Evolutionary conservation across 2,888 invertebrate species (phyloP).

Genomic region (Caenorhabditis zanzibari): DNA sequence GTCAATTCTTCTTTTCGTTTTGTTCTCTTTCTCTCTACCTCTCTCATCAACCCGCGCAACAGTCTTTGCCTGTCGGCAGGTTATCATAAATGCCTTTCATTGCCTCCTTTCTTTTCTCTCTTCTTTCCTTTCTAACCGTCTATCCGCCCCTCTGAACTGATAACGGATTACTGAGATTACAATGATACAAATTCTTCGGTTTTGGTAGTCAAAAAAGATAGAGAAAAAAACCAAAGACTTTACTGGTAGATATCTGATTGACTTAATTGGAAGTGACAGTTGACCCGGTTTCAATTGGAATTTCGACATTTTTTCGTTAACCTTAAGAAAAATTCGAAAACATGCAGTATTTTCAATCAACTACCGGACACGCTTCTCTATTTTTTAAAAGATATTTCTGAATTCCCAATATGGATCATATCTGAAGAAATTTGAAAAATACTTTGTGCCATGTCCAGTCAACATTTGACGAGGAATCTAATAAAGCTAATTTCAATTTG

Average conservation of each 20-base stretch:
- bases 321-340: too few relatives aligned
- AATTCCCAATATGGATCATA: too few relatives aligned
- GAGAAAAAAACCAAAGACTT: not conserved
- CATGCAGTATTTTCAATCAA: too few relatives aligned
- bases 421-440: too few relatives aligned
- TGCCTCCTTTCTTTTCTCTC: conserved; percentile 9
- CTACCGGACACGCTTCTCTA: too few relatives aligned
- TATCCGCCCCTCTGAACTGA: conserved; percentile 5
- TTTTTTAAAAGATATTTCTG: too few relatives aligned
- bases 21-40: conserved; percentile 34
- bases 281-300: conserved; percentile 14
- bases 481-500: too few relatives aligned
- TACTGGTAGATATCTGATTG: not conserved
- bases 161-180: conserved; percentile 15
- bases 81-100: conserved; percentile 53
- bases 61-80: conserved; percentile 57
- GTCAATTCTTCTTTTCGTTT: conserved; percentile 31
- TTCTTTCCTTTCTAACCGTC: not conserved
- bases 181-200: not conserved
- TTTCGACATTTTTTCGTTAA: too few relatives aligned
- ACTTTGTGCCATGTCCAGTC: too few relatives aligned
- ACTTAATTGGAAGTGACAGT: conserved; percentile 17
- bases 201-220: not conserved
- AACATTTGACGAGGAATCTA: too few relatives aligned
- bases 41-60: conserved; percentile 47